Base-by-base conservation (phyloP, 2,888 invertebrate species). In the Scotopteryx bipunctaria region DNA sequence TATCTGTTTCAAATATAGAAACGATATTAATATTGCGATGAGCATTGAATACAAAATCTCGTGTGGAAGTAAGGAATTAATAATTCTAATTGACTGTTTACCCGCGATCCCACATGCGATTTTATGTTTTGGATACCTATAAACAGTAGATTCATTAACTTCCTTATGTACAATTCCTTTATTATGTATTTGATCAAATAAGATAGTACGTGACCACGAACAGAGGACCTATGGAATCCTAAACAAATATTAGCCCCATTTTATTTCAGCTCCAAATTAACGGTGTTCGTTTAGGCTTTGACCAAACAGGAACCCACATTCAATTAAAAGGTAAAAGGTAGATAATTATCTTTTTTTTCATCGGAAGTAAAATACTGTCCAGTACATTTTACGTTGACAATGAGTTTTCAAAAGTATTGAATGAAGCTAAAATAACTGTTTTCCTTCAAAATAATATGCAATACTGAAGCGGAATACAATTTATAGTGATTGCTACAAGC, bases 241-340 rank as follows among this genome's bases (percentile, higher is more conserved):
- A 73, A 68, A 48, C 59, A 76, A 76, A 76, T 53, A 70, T 69
- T 38, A 54, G 61, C 47, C 56, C 55, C 67, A 68, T 72, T 65
- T 72, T 67, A 72, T 68, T 70, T 66, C 65, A 32, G 41, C 16
- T 42, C 43, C 42, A 53, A 47, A 53, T 46, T 33, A 46, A 62
- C 55, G 60, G 63, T 56, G 55, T 55, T 53, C 59, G 57, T 61
- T 63, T 51, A 42, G 49, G 47, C 55, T 44, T 48, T 43, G 35
- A 38, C 31, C 48, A 38, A 55, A 49, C 48, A 38, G 47, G 42
- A 52, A 37, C 51, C 31, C 35, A 46, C 58, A 43, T 55, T 49
- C 52, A 55, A 49, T 54, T 51, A 50, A 15, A 23, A 43, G 23
- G 13, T 51, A 50, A 15, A 23, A 43, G 23, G 13, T 31, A 45